Evolutionary conservation across 2,888 invertebrate species (phyloP).

Genomic region (Notodonta ziczac): DNA sequence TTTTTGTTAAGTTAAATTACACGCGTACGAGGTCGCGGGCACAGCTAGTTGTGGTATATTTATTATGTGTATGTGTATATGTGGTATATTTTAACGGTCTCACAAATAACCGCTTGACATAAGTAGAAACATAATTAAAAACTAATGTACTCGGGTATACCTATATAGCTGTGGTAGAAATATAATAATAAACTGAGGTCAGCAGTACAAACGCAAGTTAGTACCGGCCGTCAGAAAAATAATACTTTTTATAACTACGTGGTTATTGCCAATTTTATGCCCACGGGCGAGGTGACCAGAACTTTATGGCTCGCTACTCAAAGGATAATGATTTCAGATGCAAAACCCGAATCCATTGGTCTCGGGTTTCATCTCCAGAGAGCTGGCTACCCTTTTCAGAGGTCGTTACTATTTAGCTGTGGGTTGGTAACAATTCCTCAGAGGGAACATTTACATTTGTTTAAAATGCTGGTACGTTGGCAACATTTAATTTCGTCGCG

Average conservation of each 20-base stretch:
- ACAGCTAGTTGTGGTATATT: no score
- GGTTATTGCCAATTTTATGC: slow-evolving; percentile 17
- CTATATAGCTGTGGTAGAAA: no score
- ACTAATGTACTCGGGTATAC: no score
- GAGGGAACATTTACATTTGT: slow-evolving; percentile 53
- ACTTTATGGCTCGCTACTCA: slow-evolving; percentile 43
- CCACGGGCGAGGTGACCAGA: slow-evolving; percentile 27
- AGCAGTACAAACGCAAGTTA: no score
- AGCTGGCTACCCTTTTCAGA: slow-evolving; percentile 49
- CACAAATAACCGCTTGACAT: no score
- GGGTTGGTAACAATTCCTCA: slow-evolving; percentile 45
- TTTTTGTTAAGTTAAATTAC: no score
- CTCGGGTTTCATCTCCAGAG: slow-evolving; percentile 50
- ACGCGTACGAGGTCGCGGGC: no score
- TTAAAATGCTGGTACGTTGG: slow-evolving; percentile 51
- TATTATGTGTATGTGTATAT: no score
- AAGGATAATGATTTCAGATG: slow-evolving; percentile 54
- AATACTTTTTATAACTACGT: not conserved
- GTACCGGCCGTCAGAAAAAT: not conserved
- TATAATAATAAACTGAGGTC: no score
- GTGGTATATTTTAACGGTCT: no score
- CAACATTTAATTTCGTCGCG: slow-evolving; percentile 48
- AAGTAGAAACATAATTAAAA: no score
- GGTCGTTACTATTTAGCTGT: slow-evolving; percentile 54
- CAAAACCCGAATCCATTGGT: slow-evolving; percentile 48